Evolutionary conservation across 2,888 invertebrate species (phyloP), one percentile per base, ranked within the genome.

Genomic region (Synergus laeviventris): DNA sequence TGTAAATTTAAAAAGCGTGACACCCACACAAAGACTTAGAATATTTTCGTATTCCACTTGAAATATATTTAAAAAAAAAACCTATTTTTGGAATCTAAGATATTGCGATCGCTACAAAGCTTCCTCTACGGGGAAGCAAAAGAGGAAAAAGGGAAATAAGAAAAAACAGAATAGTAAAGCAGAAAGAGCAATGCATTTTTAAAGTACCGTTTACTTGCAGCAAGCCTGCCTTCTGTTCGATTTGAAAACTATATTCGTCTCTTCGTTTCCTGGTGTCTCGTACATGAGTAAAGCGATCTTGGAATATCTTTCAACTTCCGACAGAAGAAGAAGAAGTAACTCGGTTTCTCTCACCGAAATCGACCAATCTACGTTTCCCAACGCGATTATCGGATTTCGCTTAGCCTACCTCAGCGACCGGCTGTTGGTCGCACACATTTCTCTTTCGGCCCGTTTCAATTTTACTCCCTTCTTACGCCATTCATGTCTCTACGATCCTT

Each of bases 311-410:
- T 70, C n/a, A 70, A 54, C 70, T 24, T 24, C 59, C 59, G 59
- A 14, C 14, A 59, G 59, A 24, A 59, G 24, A 14, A 59, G 24
- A 14, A 49, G 45, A 49, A 70, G 49, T 74, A 66, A 70, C 78
- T 77, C 62, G 78, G 66, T 77, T 76, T 75, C 75, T 81, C 70
- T 77, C 75, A 76, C 80, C 21, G 62, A 60, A 81, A 82, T 82
- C 82, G 82, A 81, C 82, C 85, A 84, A 86, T 85, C 81, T 82
- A 83, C 81, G 73, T 80, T 83, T 75, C 74, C 64, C 75, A 77
- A 78, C 75, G 81, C 84, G 86, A 87, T 88, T 87, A 89, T 89
- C 86, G 88, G 87, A 89, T 88, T 89, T 87, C 88, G 87, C 84
- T 89, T 87, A 86, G 84, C 81, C 81, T 73, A 80, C 81, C 81